phyloP scores from a whole-genome alignment of 2,888 invertebrate species.

The Agrotis exclamationis region DNA sequence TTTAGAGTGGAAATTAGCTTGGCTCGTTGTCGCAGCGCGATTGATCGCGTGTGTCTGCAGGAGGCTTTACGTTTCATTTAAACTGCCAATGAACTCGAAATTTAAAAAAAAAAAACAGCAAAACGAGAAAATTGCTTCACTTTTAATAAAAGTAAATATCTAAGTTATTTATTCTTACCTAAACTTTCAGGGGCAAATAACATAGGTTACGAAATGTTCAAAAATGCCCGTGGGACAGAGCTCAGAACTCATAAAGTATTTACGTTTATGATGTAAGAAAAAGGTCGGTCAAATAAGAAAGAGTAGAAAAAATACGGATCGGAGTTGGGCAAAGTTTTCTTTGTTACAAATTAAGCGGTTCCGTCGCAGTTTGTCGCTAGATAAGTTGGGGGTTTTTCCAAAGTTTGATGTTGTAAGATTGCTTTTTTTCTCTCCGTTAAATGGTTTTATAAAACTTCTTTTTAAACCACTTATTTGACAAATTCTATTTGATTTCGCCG shows the following conservation, averaged over 20 bases:
- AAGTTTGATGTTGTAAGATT: conserved; percentile 16
- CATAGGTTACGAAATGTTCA: neutral
- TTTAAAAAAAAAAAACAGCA: neutral
- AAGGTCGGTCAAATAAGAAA: conserved; percentile 30
- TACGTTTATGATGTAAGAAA: conserved; percentile 35
- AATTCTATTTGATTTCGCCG: neutral
- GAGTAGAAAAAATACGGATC: conserved; percentile 19
- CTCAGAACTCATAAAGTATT: conserved; percentile 37
- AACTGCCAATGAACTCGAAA: neutral
- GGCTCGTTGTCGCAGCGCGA: no score
- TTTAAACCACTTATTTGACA: no score
- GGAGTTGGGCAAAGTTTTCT: conserved; percentile 33
- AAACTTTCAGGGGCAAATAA: neutral
- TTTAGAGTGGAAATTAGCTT: no score
- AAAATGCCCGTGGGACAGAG: conserved; percentile 4
- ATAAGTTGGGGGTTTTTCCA: conserved; percentile 12
- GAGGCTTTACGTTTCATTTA: neutral
- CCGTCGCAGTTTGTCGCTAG: conserved; percentile 1
- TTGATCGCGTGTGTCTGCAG: no score
- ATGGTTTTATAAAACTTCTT: neutral
- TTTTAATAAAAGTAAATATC: neutral
- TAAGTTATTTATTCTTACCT: conserved; percentile 1
- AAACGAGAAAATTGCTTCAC: neutral
- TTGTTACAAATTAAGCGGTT: conserved; percentile 41
- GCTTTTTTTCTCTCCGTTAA: neutral